Base-by-base conservation (phyloP, 1,140 invertebrate species). In the Tetraneura akinire region DNA sequence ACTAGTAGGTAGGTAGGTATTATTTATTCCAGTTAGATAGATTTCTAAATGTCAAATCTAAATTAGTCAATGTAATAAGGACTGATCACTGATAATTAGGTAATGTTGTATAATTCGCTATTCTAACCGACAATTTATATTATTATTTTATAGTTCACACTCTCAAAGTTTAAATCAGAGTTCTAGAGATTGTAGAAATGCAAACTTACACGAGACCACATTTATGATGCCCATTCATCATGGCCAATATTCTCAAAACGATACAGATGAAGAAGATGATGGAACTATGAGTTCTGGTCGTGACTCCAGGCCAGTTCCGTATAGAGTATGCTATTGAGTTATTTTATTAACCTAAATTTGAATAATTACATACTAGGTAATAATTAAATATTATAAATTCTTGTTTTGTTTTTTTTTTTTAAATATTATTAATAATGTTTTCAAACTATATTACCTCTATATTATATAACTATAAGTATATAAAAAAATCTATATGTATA, bases 201-300 rank as follows among this genome's bases (percentile, higher is more conserved):
- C 53, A 26, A 78, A 78, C 16, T 78, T 78, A n/a, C 74, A 78
- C 23, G 74, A 78, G 23, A 78, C 74, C 32, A 78, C 74, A 23
- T 78, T 78, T 23, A 78, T 60, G 55, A 78, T 78, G 74, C 74
- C 74, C 1, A 45, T 78, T 23, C 74, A 62, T 29, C 71, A 42
- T 21, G 74, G 55, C 6, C 6, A 21, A 23, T 68, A 68, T 68
- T 16, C 66, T 14, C 42, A 32, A 3, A 71, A 71, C 16, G 68
- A 71, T n/a, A 49, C 68, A 3, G 68, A 71, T 13, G 68, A 71
- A 51, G 68, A 71, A 29, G 68, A 71, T 18, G 29, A 51, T 13
- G 68, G 68, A 51, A 71, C 68, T 1, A 71, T 71, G 23, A 51
- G 45, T 23, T 51, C 68, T 4, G 68, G 68, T 16, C 45, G 45